phyloP scores from a whole-genome alignment of 2,113 vertebrate species.

The Sterrhoptilus dennistouni region DNA sequence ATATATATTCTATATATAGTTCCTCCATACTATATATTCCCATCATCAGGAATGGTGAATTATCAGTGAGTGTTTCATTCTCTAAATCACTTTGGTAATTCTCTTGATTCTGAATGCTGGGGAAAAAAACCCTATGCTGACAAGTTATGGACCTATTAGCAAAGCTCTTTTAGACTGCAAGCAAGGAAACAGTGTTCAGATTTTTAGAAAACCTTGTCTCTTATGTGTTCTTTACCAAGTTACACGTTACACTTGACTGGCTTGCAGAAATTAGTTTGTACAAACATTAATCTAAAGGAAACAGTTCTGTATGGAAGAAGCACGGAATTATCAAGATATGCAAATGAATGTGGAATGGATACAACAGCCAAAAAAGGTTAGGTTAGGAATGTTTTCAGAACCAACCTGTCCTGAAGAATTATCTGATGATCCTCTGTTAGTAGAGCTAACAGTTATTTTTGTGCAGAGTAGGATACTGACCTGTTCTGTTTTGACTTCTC shows the following conservation, averaged over 20 bases:
- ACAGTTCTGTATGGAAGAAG: not conserved
- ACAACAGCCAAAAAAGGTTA: not conserved
- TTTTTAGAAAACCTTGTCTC: not conserved
- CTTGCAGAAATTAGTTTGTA: not conserved
- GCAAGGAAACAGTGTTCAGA: not conserved
- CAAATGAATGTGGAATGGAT: not conserved
- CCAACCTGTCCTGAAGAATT: not conserved
- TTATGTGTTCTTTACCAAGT: not conserved
- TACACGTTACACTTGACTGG: not conserved
- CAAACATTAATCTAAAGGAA: not conserved
- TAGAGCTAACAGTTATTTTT: not conserved
- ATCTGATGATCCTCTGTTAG: not conserved
- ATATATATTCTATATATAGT: no score
- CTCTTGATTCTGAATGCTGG: not conserved
- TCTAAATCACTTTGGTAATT: not conserved
- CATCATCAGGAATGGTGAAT: not conserved
- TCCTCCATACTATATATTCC: no score
- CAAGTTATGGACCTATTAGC: not conserved
- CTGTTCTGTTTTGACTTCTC: slow-evolving; percentile 82
- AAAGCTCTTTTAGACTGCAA: not conserved
- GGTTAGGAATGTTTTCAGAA: not conserved
- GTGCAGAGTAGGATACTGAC: slow-evolving; percentile 70
- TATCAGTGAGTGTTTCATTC: not conserved
- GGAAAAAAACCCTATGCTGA: not conserved
- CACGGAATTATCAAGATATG: not conserved